These are phyloP conservation scores for Florisuga fusca DNA, from an alignment of 2,797 vertebrate genomes.

Conservation along the genomic window DNA sequence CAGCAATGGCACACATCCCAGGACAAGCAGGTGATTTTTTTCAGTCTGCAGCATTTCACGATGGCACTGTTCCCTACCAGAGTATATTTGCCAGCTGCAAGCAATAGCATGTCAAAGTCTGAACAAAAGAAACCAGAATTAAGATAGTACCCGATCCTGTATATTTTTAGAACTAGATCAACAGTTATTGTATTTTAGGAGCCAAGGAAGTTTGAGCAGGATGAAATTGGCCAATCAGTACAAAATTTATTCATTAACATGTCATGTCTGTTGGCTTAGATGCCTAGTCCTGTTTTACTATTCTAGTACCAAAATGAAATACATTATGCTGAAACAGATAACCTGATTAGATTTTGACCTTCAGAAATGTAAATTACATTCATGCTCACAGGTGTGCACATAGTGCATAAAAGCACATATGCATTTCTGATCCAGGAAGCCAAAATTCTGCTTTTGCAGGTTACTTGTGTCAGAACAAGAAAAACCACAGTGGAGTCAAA, in stretches of 20 bases:
- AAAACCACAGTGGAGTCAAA: not conserved
- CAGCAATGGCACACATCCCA: slow-evolving; percentile 4
- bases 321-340: not conserved
- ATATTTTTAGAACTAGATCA: slow-evolving; percentile 46
- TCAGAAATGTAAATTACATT: not conserved
- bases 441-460: not conserved
- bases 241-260: slow-evolving; percentile 17
- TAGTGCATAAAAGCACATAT: not conserved
- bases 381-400: not conserved
- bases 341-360: not conserved
- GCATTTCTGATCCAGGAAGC: not conserved
- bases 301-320: not conserved
- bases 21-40: slow-evolving; percentile 51
- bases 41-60: not conserved
- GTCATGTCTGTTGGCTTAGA: not conserved
- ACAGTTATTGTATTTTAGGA: not conserved
- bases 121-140: slow-evolving; percentile 33
- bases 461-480: not conserved
- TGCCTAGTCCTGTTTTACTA: not conserved
- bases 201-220: slow-evolving; percentile 5
- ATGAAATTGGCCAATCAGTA: not conserved
- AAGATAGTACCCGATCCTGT: slow-evolving; percentile 41
- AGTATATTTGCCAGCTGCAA: not conserved
- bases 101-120: not conserved
- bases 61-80: not conserved